Percentiles rank a stretch among this genome's conserved stretches.
Conservation (phyloP, 2,113 vertebrate species). For the Dolichotis patagonum region DNA sequence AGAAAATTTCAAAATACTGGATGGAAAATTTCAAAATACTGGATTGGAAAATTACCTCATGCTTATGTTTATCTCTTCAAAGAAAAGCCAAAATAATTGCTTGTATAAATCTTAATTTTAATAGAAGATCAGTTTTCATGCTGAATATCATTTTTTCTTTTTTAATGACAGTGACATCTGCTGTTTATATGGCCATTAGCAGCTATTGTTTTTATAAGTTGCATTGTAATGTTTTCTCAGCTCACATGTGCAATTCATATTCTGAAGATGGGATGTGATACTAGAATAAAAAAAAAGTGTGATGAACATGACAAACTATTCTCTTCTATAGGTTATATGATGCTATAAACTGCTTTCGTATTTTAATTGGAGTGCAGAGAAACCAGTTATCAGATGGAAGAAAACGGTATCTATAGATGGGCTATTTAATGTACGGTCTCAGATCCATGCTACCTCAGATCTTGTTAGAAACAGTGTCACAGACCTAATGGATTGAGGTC, state of each 20-base stretch:
- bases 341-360: not conserved
- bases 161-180: not conserved
- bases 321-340: not conserved
- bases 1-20: not conserved
- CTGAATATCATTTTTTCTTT: not conserved
- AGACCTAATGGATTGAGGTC: not conserved
- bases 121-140: not conserved
- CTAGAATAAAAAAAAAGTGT: not conserved
- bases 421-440: not conserved
- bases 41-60: not conserved
- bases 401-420: not conserved
- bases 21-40: too few species aligned
- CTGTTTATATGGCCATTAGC: not conserved
- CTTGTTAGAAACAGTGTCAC: not conserved
- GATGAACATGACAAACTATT: not conserved
- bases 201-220: not conserved
- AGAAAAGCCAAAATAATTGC: not conserved
- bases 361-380: not conserved
- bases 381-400: not conserved
- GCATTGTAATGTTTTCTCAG: not conserved
- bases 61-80: fast-evolving
- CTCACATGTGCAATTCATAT: not conserved
- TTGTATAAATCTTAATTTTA: not conserved
- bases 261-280: not conserved
- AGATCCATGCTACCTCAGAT: not conserved